Evolutionary conservation across 1,140 invertebrate genomes (phyloP).

Genomic region (Protaetia brevitarsis): DNA sequence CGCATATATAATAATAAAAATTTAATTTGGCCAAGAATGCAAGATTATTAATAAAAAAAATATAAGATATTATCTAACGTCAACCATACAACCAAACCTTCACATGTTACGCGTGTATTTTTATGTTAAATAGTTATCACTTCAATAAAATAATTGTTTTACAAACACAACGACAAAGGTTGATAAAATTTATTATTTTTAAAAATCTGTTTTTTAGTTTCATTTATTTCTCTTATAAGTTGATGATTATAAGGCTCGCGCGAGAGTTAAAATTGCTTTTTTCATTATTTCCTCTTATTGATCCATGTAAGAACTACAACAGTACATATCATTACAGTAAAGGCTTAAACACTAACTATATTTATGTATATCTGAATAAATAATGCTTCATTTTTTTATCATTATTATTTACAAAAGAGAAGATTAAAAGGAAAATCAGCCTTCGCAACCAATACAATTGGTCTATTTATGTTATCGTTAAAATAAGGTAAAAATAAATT

Average conservation of each 20-base stretch:
- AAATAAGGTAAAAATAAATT: slow-evolving; percentile 12
- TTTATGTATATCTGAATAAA: slow-evolving; percentile 9
- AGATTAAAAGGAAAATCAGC: neutral
- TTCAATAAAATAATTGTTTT: too few relatives aligned
- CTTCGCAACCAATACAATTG: neutral
- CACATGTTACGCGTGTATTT: too few relatives aligned
- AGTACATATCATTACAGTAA: neutral
- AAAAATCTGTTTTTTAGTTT: neutral
- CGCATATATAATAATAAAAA: too few relatives aligned
- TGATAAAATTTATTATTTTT: neutral
- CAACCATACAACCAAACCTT: too few relatives aligned
- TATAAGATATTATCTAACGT: too few relatives aligned
- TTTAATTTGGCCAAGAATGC: too few relatives aligned
- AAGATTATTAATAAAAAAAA: too few relatives aligned
- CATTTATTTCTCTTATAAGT: neutral
- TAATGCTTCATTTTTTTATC: too few relatives aligned
- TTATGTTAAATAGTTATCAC: too few relatives aligned
- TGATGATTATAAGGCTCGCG: neutral
- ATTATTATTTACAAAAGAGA: slow-evolving; percentile 14
- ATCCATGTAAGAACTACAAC: neutral
- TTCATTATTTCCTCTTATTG: neutral
- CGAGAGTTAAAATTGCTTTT: neutral
- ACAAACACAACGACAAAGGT: neutral
- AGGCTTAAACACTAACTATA: neutral
- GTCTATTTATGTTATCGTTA: neutral